Evolutionary conservation across 2,888 invertebrate genomes (phyloP), one percentile per base, ranked within the genome.

Genomic region (Dasysyrphus tricinctus): DNA sequence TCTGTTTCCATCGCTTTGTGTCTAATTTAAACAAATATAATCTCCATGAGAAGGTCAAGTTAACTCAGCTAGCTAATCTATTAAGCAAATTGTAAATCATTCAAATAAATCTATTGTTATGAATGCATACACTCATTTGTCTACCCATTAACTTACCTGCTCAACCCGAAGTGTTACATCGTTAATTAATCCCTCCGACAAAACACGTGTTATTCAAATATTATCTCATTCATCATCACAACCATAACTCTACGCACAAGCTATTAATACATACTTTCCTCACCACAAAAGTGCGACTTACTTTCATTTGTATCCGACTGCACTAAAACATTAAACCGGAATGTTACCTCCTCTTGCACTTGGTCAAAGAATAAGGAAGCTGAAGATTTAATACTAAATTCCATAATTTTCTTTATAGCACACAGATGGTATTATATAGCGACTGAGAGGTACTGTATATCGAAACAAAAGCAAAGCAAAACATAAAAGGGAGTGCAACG

Each of bases 281-380:
- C 65, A 56, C 42, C 72, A 24, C 47, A 56, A 37, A 54, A 69
- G n/a, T 61, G 51, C 51, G 42, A 72, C 78, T 70, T 74, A 74
- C 80, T 80, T 80, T 80, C 80, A 61, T 75, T 69, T 39, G 54
- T 69, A 69, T 65, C 24, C n/a, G 32, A 54, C 16, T 69, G 51
- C 70, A 69, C 39, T 54, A 29, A 69, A 65, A 79, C 19, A 34
- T n/a, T n/a, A 61, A 74, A 75, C 75, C 47, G 59, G 74, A 80
- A 69, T 80, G 49, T 57, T 44, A n/a, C n/a, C n/a, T 44, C 54
- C 42, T 24, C 57, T 73, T 59, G 67, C 51, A 74, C 74, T 67
- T 67, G 74, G 32, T 63, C 70, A 51, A 49, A 51, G 57, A 81
- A 77, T 77, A 77, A 77, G 81, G 81, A 81, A 77, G 70, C 51